Base-by-base conservation (phyloP, 2,113 vertebrate genomes). In the Malurus cyaneus region DNA sequence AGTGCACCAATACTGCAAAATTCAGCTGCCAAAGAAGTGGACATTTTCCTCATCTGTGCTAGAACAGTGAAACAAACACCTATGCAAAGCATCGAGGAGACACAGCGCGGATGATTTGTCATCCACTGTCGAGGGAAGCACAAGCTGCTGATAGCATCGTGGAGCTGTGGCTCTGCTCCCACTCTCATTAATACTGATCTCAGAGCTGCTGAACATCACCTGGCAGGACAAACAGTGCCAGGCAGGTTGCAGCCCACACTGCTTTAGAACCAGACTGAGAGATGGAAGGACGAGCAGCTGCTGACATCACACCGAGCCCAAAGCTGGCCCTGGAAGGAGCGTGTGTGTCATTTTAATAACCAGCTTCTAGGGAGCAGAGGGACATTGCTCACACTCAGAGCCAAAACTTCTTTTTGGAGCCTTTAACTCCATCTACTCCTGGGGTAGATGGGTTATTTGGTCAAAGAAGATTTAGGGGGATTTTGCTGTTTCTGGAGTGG, bases 71-170 rank as follows among this genome's bases (percentile, higher is more conserved):
- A 83, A 41, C 8, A 76, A 64, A 52, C 21, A 28, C 3, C 17
- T 34, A 44, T 1, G 2, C n/a, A 61, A 34, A 61, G 8, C 44
- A n/a, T 18, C 2, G 17, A 57, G 36, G 41, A 36, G 14, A 14
- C 31, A 39, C 1, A 0, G 26, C 1, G 0, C 6, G 12, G 47
- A 16, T 36, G 13, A 44, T 57, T 72, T 73, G 66, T 64, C 78
- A 85, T 25, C 74, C 46, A 13, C n/a, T 64, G 66, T 24, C 56
- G 39, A 18, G 70, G 65, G 61, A 85, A 71, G 49, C 11, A 64
- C 21, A 8, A 41, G 44, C 62, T 80, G 54, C 47, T 53, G 92
- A 53, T 11, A 69, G 10, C 50, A 57, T 16, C 62, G 1, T 8
- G 23, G 3, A 66, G 21, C 36, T 65, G 0, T 26, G 26, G 36